Evolutionary conservation across 2,113 vertebrate species (phyloP).

Genomic region (Sylvietta virens): DNA sequence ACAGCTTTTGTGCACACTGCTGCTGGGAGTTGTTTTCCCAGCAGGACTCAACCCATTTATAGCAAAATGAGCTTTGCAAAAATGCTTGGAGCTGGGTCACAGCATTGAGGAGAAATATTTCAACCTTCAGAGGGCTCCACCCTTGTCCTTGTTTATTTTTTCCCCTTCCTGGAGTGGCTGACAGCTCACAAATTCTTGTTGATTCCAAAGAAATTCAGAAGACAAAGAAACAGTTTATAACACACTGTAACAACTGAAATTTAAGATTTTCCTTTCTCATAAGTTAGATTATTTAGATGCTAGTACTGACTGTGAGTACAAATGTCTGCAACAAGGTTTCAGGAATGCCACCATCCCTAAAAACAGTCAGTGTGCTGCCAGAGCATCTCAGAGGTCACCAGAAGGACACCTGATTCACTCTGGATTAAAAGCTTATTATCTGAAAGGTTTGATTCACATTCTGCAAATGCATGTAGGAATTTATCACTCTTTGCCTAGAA

Average conservation of each 20-base stretch:
- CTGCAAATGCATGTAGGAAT: neutral
- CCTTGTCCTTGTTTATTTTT: slow-evolving; percentile 45
- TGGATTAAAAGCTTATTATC: neutral
- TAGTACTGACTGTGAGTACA: neutral
- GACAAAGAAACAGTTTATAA: neutral
- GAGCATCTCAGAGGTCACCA: neutral
- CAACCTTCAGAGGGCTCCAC: slow-evolving; percentile 22
- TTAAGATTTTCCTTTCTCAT: neutral
- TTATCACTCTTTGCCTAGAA: neutral
- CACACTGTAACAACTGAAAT: neutral
- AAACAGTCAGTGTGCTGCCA: neutral
- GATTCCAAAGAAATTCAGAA: neutral
- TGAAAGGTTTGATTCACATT: neutral
- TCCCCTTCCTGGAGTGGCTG: slow-evolving; percentile 16
- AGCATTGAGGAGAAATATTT: slow-evolving; percentile 6
- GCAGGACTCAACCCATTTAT: neutral
- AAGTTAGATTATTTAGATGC: neutral
- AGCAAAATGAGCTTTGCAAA: slow-evolving; percentile 19
- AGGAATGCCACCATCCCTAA: neutral
- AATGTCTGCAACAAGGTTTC: neutral
- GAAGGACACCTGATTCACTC: neutral
- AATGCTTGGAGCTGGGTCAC: neutral
- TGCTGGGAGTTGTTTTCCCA: neutral
- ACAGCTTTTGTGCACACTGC: neutral
- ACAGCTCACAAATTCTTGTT: slow-evolving; percentile 31